Conservation (phyloP, 2,113 vertebrate genomes). For the Oncorhynchus keta region DNA sequence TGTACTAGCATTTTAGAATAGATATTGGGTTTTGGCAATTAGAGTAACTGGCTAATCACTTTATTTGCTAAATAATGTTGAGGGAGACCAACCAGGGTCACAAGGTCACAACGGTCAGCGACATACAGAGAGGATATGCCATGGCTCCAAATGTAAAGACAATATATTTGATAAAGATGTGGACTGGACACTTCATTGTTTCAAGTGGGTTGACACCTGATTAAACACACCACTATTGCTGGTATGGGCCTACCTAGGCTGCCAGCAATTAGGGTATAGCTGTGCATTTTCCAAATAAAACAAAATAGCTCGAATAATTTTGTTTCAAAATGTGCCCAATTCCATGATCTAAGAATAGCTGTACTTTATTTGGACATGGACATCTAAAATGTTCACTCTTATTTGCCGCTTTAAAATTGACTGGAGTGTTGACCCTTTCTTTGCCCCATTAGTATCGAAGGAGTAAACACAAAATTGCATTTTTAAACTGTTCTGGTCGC, state of each 20-base stretch:
- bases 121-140: too few relatives aligned
- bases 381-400: not conserved
- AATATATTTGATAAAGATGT: not conserved
- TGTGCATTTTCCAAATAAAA: not conserved
- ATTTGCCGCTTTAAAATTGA: not conserved
- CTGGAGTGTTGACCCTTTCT: not conserved
- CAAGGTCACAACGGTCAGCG: too few relatives aligned
- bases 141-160: too few relatives aligned
- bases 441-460: constrained; percentile 51
- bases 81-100: too few relatives aligned
- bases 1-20: not conserved
- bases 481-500: constrained; percentile 69
- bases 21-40: not conserved
- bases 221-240: not conserved
- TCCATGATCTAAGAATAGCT: not conserved
- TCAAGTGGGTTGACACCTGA: not conserved
- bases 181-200: not conserved
- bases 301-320: not conserved
- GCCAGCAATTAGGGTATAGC: not conserved
- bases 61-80: not conserved
- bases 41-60: not conserved
- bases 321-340: not conserved
- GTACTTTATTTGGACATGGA: not conserved
- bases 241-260: too few relatives aligned
- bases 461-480: constrained; percentile 57